Evolutionary conservation across 2,797 vertebrate species (phyloP).

Genomic region (Steatocranus sp.): DNA sequence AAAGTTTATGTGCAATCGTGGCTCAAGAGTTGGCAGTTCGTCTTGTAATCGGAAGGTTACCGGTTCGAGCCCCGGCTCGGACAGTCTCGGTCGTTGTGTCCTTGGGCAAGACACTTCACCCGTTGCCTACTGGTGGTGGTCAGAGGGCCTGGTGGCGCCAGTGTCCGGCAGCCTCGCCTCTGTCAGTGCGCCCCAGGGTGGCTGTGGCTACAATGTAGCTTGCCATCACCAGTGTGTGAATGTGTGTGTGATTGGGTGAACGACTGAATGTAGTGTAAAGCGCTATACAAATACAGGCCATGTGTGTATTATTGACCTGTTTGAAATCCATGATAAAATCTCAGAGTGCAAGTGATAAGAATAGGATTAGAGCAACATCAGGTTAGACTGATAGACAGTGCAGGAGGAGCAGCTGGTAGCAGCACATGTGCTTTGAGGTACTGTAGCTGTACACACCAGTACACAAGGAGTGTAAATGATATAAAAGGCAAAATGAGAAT

Average conservation of each 20-base stretch:
- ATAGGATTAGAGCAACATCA: background rate
- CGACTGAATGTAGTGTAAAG: background rate
- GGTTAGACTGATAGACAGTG: background rate
- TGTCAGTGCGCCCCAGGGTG: fast-evolving
- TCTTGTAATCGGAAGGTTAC: background rate
- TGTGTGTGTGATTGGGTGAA: background rate
- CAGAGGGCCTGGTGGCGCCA: fast-evolving
- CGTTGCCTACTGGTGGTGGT: background rate
- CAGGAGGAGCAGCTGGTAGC: background rate
- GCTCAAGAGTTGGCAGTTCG: background rate
- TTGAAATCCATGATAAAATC: background rate
- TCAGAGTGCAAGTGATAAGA: background rate
- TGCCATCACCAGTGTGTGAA: background rate
- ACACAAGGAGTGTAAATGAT: background rate
- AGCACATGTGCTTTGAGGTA: background rate
- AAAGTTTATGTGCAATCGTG: background rate
- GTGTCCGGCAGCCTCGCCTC: background rate
- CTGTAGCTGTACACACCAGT: background rate
- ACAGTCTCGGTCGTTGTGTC: background rate
- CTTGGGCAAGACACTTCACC: background rate
- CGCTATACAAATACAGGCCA: background rate
- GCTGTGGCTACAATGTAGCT: background rate
- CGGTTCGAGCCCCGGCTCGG: background rate
- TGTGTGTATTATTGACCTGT: background rate
- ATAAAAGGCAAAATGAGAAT: background rate